Evolutionary conservation across 2,113 vertebrate genomes (phyloP), one percentile per base, ranked within the genome.

Genomic region (Varanus komodoensis): DNA sequence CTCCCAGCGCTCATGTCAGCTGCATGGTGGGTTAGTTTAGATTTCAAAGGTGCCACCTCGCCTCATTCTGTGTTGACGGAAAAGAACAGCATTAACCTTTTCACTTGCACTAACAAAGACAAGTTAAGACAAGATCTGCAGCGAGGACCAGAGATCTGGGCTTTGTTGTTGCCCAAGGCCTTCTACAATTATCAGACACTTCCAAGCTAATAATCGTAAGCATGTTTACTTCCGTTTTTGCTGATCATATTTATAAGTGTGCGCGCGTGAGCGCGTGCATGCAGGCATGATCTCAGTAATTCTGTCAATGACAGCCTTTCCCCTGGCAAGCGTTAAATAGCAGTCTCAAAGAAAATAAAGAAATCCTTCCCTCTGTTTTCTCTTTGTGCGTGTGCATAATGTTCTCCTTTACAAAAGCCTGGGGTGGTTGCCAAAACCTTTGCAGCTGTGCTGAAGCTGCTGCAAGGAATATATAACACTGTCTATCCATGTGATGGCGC

Each of bases 21-120:
- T 93, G 91, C 69, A 90, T 89, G 93, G 88, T 94, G 92, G 86
- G 91, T 95, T 95, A 95, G 94, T 97, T 95, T 94, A 93, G 95
- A 96, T 97, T 97, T 97, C 95, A 95, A 90, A 96, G 95, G 94
- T 97, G 94, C 94, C 93, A 92, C 90, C 68, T 91, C 95, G 94
- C 93, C 91, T 96, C 90, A 85, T 91, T 96, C 94, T 96, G 91
- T 93, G 93, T 94, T 96, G 96, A 97, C 64, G 2, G 95, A 96
- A 95, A 94, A 94, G 96, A 97, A 94, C 94, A 91, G 93, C 96
- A 97, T 97, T 97, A 97, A 98, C 97, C 97, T 98, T 98, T 98
- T 97, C 97, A 97, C 96, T 96, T 93, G 94, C 94, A 89, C 96
- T 97, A 97, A 97, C 96, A 96, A 96, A 97, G 95, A 98, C 97